These are phyloP conservation scores for Lasioglossum pauxillum DNA, from an alignment of 2,888 invertebrate genomes.

Conservation along the genomic window DNA sequence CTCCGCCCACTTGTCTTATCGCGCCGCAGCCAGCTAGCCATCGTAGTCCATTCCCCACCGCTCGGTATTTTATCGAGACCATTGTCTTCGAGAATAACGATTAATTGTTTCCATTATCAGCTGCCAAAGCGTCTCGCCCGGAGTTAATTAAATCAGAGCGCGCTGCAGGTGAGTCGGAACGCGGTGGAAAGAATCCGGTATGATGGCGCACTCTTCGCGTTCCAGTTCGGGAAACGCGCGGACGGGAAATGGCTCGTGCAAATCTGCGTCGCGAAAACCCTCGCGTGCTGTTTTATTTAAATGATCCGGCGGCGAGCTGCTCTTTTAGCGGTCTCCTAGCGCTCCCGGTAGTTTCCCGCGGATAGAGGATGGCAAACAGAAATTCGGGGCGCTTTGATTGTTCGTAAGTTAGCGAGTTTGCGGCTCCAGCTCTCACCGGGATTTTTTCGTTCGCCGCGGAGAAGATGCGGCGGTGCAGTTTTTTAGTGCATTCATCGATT, in stretches of 20 bases:
- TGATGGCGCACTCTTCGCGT: not conserved
- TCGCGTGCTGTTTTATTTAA: not conserved
- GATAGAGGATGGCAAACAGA: not conserved
- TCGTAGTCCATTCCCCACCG: too few species aligned
- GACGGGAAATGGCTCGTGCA: conserved; percentile 7
- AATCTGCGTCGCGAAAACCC: not conserved
- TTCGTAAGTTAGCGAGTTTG: not conserved
- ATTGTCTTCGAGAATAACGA: conserved; percentile 22
- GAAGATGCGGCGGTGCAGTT: not conserved
- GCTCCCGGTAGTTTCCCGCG: not conserved
- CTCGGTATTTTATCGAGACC: not conserved
- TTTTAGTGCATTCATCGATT: not conserved
- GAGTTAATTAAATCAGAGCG: conserved; percentile 22
- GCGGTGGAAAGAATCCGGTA: not conserved
- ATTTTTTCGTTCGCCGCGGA: not conserved
- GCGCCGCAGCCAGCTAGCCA: not conserved
- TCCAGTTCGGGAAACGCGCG: not conserved
- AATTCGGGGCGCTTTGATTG: not conserved
- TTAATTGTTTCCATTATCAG: conserved; percentile 27
- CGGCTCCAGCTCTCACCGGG: not conserved
- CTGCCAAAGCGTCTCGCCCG: not conserved
- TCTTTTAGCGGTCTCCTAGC: not conserved
- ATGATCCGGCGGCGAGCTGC: not conserved
- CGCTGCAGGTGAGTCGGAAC: not conserved
- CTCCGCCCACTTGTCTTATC: conserved; percentile 24